Conservation (phyloP, 2,888 invertebrate genomes). For the Physocephala rufipes region DNA sequence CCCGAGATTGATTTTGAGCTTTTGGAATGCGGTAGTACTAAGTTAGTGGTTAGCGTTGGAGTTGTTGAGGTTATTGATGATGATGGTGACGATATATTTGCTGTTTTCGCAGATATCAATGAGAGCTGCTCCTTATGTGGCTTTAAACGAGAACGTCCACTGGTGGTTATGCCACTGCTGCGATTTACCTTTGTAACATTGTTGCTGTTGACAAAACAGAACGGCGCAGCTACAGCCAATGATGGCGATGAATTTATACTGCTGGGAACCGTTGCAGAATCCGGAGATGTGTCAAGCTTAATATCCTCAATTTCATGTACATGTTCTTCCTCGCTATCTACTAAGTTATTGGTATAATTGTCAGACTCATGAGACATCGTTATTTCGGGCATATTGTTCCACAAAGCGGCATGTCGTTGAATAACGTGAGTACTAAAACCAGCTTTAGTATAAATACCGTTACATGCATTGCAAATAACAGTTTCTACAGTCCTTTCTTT, state of each 20-base stretch:
- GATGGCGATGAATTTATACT: constrained; percentile 48
- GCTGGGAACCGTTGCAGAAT: constrained; percentile 45
- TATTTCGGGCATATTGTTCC: constrained; percentile 54
- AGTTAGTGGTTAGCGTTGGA: constrained; percentile 9
- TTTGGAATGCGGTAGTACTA: constrained; percentile 2
- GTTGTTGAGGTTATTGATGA: constrained; percentile 15
- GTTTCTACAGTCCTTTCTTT: constrained; percentile 80
- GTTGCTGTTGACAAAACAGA: constrained; percentile 39
- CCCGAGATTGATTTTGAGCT: constrained; percentile 3
- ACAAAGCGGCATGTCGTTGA: constrained; percentile 66
- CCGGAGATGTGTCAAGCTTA: constrained; percentile 45
- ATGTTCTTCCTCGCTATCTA: constrained; percentile 12
- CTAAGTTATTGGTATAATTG: constrained; percentile 34
- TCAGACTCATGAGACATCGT: constrained; percentile 2
- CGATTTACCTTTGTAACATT: constrained; percentile 65
- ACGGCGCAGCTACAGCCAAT: constrained; percentile 49
- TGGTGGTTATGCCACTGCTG: constrained; percentile 61
- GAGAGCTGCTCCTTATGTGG: constrained; percentile 49
- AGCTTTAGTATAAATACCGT: constrained; percentile 80
- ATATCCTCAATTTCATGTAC: constrained; percentile 46
- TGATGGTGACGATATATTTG: constrained; percentile 18
- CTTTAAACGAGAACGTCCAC: constrained; percentile 57
- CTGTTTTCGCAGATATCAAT: constrained; percentile 29
- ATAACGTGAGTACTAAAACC: constrained; percentile 79
- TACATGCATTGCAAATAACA: constrained; percentile 82